Conservation (phyloP, 2,888 invertebrate species). For the Marronus borbonicus region DNA sequence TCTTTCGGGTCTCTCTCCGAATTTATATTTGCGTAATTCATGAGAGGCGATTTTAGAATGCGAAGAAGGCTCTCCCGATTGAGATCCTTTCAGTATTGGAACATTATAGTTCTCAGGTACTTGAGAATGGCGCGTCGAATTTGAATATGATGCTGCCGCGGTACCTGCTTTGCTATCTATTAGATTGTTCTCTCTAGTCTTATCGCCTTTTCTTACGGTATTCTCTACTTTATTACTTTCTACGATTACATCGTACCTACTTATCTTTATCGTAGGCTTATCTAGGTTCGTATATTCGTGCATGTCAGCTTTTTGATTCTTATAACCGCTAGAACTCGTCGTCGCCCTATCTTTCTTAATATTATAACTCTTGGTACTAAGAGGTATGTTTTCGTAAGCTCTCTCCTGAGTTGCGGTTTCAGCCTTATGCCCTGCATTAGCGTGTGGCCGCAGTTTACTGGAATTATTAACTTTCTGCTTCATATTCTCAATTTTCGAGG, state of each 20-base stretch:
- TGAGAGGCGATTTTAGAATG: conserved; percentile 33
- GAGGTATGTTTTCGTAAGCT: conserved; percentile 56
- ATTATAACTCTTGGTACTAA: conserved; percentile 47
- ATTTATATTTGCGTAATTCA: conserved; percentile 48
- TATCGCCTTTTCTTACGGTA: conserved; percentile 48
- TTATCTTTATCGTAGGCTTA: conserved; percentile 55
- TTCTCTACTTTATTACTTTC: conserved; percentile 52
- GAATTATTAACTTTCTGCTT: conserved; percentile 43
- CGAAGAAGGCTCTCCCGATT: conserved; percentile 24
- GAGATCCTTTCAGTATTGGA: conserved; percentile 39
- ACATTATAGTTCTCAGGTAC: conserved; percentile 51
- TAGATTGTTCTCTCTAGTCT: conserved; percentile 33
- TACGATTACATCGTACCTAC: conserved; percentile 55
- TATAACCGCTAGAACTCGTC: conserved; percentile 49
- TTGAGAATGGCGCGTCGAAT: conserved; percentile 24
- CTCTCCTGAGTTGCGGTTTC: conserved; percentile 51
- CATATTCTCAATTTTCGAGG: conserved; percentile 26
- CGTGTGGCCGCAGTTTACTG: conserved; percentile 13
- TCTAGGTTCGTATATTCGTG: conserved; percentile 53
- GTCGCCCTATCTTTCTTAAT: conserved; percentile 52
- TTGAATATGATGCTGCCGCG: conserved; percentile 1
- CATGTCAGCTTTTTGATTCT: conserved; percentile 49
- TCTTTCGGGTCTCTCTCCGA: conserved; percentile 48
- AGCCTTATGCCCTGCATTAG: conserved; percentile 2
- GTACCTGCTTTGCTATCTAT: conserved; percentile 47